Evolutionary conservation across 2,113 vertebrate genomes (phyloP), one percentile per base, ranked within the genome.

Genomic region (Percopsis transmontana): DNA sequence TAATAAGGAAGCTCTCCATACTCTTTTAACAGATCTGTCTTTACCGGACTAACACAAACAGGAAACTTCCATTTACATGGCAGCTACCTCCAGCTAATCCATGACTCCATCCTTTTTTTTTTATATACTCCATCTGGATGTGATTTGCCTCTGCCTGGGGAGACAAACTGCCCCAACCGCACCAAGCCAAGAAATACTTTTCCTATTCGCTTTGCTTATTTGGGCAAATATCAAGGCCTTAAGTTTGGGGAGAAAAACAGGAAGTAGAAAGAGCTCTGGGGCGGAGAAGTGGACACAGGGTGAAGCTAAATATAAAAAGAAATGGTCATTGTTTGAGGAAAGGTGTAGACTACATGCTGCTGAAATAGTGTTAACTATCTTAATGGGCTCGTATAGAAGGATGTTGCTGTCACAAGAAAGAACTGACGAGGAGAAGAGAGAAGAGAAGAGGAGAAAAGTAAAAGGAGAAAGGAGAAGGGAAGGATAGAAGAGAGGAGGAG

Each of bases 181-280:
- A 45, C 66, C 63, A 60, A 75, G 78, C 87, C 90, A 88, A 89
- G 63, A 84, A 81, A 84, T 77, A 86, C 85, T 81, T 87, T 86
- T 80, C 71, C 74, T 69, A 76, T 76, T 85, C 52, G 39, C 79
- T 82, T 87, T 82, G 75, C 87, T 80, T 89, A 82, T 84, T 70
- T 87, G 70, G 81, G 78, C 75, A 89, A 90, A 88, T 72, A 90
- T 80, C 69, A 72, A 67, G 40, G 64, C 66, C 72, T 69, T 65
- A 72, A 61, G 72, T 77, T 79, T 19, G 70, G 57, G 51, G 48
- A 24, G 19, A 23, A 2, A 21, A 33, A 33, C 16, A 41, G 21
- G 15, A 4, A 15, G 23, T 67, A 56, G 39, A 64, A n/a, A 15
- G 61, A 64, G 65, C 23, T 24, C 19, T 58, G 48, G 19, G 21